phyloP scores from a whole-genome alignment of 2,113 vertebrate species.

The Trachemys scripta region DNA sequence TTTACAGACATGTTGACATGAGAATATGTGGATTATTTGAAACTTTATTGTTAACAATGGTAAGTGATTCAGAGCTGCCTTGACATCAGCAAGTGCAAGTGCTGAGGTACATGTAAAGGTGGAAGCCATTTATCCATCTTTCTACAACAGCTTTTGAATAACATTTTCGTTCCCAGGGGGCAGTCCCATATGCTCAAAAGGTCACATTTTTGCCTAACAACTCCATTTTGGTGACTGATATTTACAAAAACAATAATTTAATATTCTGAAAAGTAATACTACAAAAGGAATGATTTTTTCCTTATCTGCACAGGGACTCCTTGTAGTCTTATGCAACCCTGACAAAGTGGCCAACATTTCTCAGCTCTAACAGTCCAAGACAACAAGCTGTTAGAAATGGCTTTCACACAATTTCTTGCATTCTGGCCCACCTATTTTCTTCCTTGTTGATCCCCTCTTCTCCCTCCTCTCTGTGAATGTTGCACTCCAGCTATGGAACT shows the following conservation, averaged over 20 bases:
- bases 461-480: neutral
- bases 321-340: neutral
- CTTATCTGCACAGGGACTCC: neutral
- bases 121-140: slow-evolving; percentile 18
- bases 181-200: neutral
- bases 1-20: neutral
- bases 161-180: neutral
- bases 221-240: neutral
- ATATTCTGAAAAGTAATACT: neutral
- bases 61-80: neutral
- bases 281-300: neutral
- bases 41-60: slow-evolving; percentile 4
- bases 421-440: neutral
- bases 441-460: neutral
- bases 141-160: neutral
- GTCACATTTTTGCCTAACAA: neutral
- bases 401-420: neutral
- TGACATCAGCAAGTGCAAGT: no score
- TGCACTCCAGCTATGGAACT: neutral
- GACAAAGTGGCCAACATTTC: neutral
- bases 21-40: slow-evolving; percentile 13
- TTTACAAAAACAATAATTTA: neutral
- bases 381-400: neutral
- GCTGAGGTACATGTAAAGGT: neutral
- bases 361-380: neutral